Evolutionary conservation across 2,888 invertebrate genomes (phyloP), one percentile per base, ranked within the genome.

Genomic region (Linnaemya tessellans): DNA sequence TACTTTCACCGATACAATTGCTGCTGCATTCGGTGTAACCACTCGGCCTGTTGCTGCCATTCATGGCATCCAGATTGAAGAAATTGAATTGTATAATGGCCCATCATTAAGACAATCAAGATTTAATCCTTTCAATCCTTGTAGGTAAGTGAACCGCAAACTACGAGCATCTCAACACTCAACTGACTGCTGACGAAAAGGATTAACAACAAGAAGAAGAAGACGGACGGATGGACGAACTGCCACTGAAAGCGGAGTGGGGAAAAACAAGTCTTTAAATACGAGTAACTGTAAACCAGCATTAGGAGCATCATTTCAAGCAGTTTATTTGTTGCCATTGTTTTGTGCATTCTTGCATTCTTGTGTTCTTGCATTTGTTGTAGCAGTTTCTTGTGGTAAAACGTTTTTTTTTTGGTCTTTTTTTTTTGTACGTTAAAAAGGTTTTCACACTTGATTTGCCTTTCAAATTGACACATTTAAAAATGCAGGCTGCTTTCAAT

Each of bases 71-170:
- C 54, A 70, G 86, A 88, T 88, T 38, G 89, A 92, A 80, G 88
- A 88, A 65, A 88, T 92, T 64, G 87, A 87, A 65, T 87, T 92
- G 43, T 89, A 91, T 73, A 89, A 92, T 87, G 88, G 89, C 13
- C 86, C 77, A 51, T 91, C 91, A 25, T 87, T 92, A 88, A 86
- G 89, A 41, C 88, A 88, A 60, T 91, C 92, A 64, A 89, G 86
- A 65, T 92, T 89, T 80, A 92, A 91, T 89, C 91, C 92, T 60
- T 90, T 90, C 80, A 89, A 91, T 88, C 92, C 92, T 62, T 92
- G 92, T 4, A 90, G 92, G 92, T 92, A 60, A 90, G 90, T 88
- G 67, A 65, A 22, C 5, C 60, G 49, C 46, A 46, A 64, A 22
- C 64, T 46, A 46, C 30, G 30, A 30, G 30, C 30, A 30, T 13